Percentiles rank a stretch among this genome's conserved stretches.
Evolutionary conservation across 2,113 vertebrate genomes (phyloP).

Genomic region (Corvus hawaiiensis): DNA sequence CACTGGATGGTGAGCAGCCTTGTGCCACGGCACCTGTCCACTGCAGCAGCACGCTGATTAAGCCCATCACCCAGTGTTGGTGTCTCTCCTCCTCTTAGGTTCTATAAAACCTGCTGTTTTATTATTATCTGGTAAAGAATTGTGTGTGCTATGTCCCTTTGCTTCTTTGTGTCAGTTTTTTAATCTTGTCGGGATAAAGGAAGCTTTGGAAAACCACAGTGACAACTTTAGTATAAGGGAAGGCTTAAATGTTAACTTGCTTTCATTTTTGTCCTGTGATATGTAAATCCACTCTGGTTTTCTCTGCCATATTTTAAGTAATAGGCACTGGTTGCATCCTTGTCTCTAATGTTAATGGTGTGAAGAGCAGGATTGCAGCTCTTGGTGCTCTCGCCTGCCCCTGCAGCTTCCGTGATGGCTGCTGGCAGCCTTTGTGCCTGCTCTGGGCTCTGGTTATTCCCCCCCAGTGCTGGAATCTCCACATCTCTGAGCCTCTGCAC

Average conservation of each 20-base stretch:
- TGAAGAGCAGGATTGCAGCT: not conserved
- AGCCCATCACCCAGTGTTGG: accelerated
- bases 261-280: not conserved
- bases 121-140: not conserved
- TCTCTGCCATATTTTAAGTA: not conserved
- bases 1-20: not conserved
- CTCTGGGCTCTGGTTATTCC: not conserved
- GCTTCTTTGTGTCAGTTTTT: not conserved
- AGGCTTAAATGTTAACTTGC: not conserved
- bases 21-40: accelerated
- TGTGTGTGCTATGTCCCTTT: accelerated
- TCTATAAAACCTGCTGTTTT: not conserved
- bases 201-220: not conserved
- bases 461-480: not conserved
- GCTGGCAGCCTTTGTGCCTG: accelerated
- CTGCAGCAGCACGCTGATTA: accelerated
- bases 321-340: accelerated
- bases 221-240: not conserved
- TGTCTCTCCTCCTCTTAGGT: not conserved
- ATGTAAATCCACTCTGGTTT: not conserved
- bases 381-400: not conserved
- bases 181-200: accelerated
- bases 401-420: accelerated
- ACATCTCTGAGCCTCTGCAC: not conserved
- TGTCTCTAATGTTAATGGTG: not conserved